Evolutionary conservation across 2,888 invertebrate species (phyloP), one percentile per base, ranked within the genome.

Genomic region (Oasisia sp.): DNA sequence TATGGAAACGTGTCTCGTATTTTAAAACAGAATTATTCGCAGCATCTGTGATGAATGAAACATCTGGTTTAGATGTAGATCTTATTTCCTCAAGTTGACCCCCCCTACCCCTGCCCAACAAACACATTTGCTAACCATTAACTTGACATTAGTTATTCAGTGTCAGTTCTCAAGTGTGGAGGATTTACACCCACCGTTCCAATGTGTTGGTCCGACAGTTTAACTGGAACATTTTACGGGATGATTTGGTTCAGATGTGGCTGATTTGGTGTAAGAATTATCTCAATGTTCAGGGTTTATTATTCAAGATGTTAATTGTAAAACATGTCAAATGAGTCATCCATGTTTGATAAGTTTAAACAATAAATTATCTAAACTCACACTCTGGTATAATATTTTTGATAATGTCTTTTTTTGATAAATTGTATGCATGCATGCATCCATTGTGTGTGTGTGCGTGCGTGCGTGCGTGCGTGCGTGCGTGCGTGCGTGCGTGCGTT

Each of bases 61-160:
- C 27, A 74, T 74, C 74, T 74, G 74, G 74, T 74, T 74, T 74
- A 27, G n/a, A 74, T 74, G 74, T 74, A 74, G 74, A 74, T 74
- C 74, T 74, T 74, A 74, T 74, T 74, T 74, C 27, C 19, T 74
- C 7, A 74, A 74, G 74, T 74, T 74, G 74, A 74, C 74, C 74
- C 74, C 1, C 7, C 7, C 7, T 74, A 27, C n/a, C 7, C 74
- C n/a, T 74, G n/a, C 74, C 74, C 74, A 74, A 3, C 7, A 7
- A 74, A 74, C 74, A 74, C 74, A 74, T 74, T 74, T 74, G 74
- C 27, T 74, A 74, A 74, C 27, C 74, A n/a, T 74, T 74, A 74
- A 74, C 74, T 74, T 74, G 14, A 19, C 74, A 74, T 74, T 74
- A 27, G 74, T 74, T 74, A 74, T 74, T 74, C 74, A 74, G 74